Percentiles rank a stretch among this genome's conserved stretches.
phyloP scores from a whole-genome alignment of 37 sponge, comb jelly and placozoan species.

The Theonella swinhoei region DNA sequence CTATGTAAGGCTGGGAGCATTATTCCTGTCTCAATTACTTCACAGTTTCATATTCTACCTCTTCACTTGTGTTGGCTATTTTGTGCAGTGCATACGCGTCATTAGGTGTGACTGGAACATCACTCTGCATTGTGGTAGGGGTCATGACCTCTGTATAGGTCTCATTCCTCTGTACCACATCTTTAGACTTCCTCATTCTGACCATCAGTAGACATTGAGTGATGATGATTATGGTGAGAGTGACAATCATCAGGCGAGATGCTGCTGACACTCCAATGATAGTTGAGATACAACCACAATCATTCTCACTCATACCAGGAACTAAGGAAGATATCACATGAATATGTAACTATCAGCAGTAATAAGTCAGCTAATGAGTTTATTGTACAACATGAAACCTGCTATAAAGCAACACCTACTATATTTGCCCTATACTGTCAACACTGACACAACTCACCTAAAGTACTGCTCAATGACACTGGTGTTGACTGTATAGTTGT shows the following conservation, averaged over 20 bases:
- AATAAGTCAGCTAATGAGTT: too few relatives aligned
- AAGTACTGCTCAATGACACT: too few relatives aligned
- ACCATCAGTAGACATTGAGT: background rate
- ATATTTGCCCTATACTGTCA: too few relatives aligned
- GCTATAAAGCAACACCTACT: too few relatives aligned
- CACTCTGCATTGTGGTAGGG: too few relatives aligned
- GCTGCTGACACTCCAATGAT: background rate
- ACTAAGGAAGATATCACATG: too few relatives aligned
- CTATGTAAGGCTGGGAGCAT: too few relatives aligned
- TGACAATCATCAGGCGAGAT: background rate
- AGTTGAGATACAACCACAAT: background rate
- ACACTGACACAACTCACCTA: too few relatives aligned
- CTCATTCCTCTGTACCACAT: background rate
- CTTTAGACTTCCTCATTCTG: background rate
- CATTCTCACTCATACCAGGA: background rate
- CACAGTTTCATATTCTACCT: background rate
- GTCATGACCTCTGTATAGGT: background rate
- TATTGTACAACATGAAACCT: too few relatives aligned
- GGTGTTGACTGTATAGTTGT: too few relatives aligned
- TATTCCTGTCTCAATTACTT: background rate
- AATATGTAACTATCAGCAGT: too few relatives aligned
- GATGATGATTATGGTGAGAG: background rate
- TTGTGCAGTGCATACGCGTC: background rate
- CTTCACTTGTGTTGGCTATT: background rate
- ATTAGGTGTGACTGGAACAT: too few relatives aligned